phyloP scores from a whole-genome alignment of 2,113 vertebrate genomes.

The Polypterus senegalus region DNA sequence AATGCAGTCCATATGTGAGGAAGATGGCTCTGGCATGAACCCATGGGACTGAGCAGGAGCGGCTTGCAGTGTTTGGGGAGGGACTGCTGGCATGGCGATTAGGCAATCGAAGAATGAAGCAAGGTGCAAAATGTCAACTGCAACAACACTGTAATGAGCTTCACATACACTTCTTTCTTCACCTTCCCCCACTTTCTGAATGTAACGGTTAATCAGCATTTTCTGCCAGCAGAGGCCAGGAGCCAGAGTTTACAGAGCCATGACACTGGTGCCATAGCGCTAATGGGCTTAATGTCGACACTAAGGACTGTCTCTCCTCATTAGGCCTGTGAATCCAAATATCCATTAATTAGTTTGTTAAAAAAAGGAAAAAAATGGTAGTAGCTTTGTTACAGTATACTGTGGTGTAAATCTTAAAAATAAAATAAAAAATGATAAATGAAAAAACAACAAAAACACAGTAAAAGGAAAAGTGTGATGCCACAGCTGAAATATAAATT shows the following conservation, averaged over 20 bases:
- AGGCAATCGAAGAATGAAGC: conserved; percentile 47
- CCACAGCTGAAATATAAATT: too few species aligned
- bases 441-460: too few species aligned
- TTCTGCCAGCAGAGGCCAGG: background rate
- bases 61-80: conserved; percentile 19
- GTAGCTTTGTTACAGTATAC: too few species aligned
- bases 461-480: too few species aligned
- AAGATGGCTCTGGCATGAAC: conserved; percentile 68
- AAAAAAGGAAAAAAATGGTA: too few species aligned
- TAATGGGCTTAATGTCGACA: conserved; percentile 55
- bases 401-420: too few species aligned
- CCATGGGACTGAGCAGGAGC: conserved; percentile 41
- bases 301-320: conserved; percentile 53
- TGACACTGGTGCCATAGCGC: conserved; percentile 26
- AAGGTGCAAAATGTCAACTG: conserved; percentile 52
- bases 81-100: conserved; percentile 50
- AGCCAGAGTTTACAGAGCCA: background rate
- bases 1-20: conserved; percentile 72
- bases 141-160: conserved; percentile 61
- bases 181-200: conserved; percentile 39
- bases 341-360: conserved; percentile 29
- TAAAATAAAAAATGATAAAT: too few species aligned
- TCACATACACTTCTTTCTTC: conserved; percentile 49
- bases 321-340: conserved; percentile 48
- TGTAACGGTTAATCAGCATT: background rate